Conservation (phyloP, 2,888 invertebrate species). For the Philhelius pedissequus region DNA sequence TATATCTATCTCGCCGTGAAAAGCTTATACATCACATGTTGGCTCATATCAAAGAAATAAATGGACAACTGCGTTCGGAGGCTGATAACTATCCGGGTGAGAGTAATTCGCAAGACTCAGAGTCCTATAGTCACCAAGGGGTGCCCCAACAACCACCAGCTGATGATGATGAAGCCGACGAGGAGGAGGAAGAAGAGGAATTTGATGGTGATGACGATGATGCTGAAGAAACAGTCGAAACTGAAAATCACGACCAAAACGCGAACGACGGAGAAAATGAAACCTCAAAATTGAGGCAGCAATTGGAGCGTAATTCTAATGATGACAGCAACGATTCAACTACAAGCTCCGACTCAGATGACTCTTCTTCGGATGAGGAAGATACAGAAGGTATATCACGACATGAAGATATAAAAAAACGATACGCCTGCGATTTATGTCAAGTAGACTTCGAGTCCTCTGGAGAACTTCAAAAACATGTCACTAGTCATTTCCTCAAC, state of each 20-base stretch:
- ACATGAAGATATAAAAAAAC: slow-evolving; percentile 69
- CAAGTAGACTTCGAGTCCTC: slow-evolving; percentile 77
- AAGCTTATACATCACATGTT: slow-evolving; percentile 78
- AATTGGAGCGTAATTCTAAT: slow-evolving; percentile 64
- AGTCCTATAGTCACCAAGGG: slow-evolving; percentile 49
- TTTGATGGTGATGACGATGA: slow-evolving; percentile 59
- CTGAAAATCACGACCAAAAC: slow-evolving; percentile 47
- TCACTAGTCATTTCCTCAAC: slow-evolving; percentile 78
- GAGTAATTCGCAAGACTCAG: slow-evolving; percentile 58
- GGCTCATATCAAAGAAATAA: slow-evolving; percentile 76
- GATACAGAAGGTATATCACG: slow-evolving; percentile 43
- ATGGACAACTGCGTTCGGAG: slow-evolving; percentile 33
- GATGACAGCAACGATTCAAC: slow-evolving; percentile 65
- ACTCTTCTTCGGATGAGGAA: slow-evolving; percentile 69
- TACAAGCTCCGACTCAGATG: slow-evolving; percentile 54
- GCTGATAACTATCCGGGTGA: slow-evolving; percentile 46
- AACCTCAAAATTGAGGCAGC: slow-evolving; percentile 70
- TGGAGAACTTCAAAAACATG: slow-evolving; percentile 77
- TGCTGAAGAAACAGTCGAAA: slow-evolving; percentile 40
- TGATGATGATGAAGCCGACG: slow-evolving; percentile 44
- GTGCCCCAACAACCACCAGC: slow-evolving; percentile 26
- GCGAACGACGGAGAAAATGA: slow-evolving; percentile 62
- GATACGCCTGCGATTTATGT: slow-evolving; percentile 78
- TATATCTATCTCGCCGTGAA: slow-evolving; percentile 78
- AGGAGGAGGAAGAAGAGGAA: slow-evolving; percentile 46